Conservation (phyloP, 2,113 vertebrate genomes). For the Caracal caracal region DNA sequence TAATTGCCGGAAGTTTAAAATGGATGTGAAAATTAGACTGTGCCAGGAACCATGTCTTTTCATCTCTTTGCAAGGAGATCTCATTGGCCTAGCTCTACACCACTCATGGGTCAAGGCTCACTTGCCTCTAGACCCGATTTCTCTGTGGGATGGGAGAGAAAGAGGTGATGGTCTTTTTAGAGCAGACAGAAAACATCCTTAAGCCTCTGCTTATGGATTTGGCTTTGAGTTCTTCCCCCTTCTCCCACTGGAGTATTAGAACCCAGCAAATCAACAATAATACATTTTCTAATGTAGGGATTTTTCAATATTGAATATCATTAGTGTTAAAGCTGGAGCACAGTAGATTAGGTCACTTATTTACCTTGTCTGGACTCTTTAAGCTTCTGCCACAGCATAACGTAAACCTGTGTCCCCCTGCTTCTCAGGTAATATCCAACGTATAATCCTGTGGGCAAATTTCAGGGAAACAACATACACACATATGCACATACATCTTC, state of each 20-base stretch:
- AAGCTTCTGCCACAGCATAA: neutral
- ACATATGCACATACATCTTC: neutral
- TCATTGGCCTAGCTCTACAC: fast-evolving
- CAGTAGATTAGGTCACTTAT: neutral
- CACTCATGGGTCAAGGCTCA: neutral
- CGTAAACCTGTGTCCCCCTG: fast-evolving
- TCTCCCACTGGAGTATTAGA: neutral
- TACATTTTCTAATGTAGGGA: neutral
- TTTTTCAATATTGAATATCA: neutral
- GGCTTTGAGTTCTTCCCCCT: neutral
- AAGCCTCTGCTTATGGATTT: neutral
- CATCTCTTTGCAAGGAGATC: fast-evolving
- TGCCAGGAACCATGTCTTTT: neutral
- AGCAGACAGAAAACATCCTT: neutral
- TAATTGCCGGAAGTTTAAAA: neutral
- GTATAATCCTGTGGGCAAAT: neutral
- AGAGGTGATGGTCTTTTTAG: neutral
- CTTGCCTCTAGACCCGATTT: neutral
- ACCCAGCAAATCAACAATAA: neutral
- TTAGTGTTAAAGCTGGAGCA: neutral
- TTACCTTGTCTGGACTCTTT: neutral
- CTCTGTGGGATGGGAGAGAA: neutral
- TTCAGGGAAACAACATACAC: neutral
- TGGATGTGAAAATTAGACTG: neutral
- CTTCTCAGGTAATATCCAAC: neutral